A percentile compares a stretch with the other conserved stretches of the same genome.
Conservation (phyloP, 2,113 vertebrate genomes). For the Clinocottus analis region DNA sequence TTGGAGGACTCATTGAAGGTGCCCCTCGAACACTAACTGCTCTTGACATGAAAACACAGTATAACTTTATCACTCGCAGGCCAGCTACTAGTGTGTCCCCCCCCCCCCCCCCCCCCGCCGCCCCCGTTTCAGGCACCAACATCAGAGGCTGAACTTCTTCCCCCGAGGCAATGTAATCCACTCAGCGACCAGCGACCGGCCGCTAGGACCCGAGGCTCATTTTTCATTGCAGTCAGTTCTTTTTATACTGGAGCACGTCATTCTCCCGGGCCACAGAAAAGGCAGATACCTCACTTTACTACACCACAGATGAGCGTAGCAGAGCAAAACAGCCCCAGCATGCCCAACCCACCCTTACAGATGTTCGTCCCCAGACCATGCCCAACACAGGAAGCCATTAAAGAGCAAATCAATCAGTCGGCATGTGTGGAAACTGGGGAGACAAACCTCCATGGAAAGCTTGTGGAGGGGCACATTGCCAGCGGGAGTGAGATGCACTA, state of each 20-base stretch:
- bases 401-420: slow-evolving; percentile 79
- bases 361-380: slow-evolving; percentile 69
- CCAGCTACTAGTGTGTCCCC: slow-evolving; percentile 50
- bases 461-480: slow-evolving; percentile 72
- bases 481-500: slow-evolving; percentile 61
- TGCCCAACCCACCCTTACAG: slow-evolving; percentile 71
- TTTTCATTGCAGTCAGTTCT: slow-evolving; percentile 75
- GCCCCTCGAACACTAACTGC: slow-evolving; percentile 44
- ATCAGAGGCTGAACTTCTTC: slow-evolving; percentile 54
- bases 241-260: slow-evolving; percentile 79
- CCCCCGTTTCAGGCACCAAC: slow-evolving; percentile 46
- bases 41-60: slow-evolving; percentile 56
- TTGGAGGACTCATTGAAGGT: slow-evolving; percentile 15
- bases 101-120: no score
- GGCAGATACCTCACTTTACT: slow-evolving; percentile 78
- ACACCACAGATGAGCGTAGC: slow-evolving; percentile 73
- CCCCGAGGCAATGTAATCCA: slow-evolving; percentile 63
- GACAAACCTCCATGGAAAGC: slow-evolving; percentile 69
- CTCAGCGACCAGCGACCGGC: slow-evolving; percentile 54
- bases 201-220: slow-evolving; percentile 41
- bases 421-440: slow-evolving; percentile 67
- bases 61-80: slow-evolving; percentile 55
- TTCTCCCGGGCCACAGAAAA: slow-evolving; percentile 77
- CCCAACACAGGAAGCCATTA: slow-evolving; percentile 80
- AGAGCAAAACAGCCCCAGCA: slow-evolving; percentile 63